Evolutionary conservation across 2,113 vertebrate genomes (phyloP), one percentile per base, ranked within the genome.

Genomic region (Heterotis niloticus): DNA sequence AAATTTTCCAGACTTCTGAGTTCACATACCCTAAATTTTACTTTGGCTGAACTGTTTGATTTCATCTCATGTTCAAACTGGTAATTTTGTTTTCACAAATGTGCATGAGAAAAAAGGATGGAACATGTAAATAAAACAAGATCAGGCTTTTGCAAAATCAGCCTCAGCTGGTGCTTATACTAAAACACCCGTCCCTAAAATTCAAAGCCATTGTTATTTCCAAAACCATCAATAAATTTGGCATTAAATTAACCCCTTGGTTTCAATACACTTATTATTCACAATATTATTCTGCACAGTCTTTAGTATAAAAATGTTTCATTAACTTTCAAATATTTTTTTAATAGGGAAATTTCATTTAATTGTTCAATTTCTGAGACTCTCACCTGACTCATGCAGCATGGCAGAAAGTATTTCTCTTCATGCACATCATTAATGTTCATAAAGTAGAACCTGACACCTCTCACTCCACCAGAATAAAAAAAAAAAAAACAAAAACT

Each of bases 241-340:
- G 52, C 23, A 23, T 74, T 74, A 57, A 59, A 74, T 74, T 74
- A 74, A 74, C 52, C 71, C 71, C 57, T 74, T n/a, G n/a, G 24
- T 74, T 57, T 74, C 71, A 74, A 28, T 74, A 51, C 54, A 18
- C 57, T 57, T 52, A 74, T 26, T 74, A 59, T 23, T 57, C 24
- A 52, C 54, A 51, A 57, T 54, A 54, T 59, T 74, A 44, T 74
- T 44, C 24, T 59, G 20, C 3, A 16, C 71, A 57, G 52, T 74
- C 56, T 57, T 59, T 51, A 52, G 57, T 12, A 57, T 52, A 17
- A 26, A 74, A 56, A 74, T 23, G 54, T 57, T 74, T 74, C 52
- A 57, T 74, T n/a, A 26, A 16, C 23, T 51, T 26, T 4, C 10
- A 7, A 44, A 7, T 2, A 44, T 44, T 44, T 44, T 44, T 44